A percentile compares a stretch with the other conserved stretches of the same genome.
These are phyloP conservation scores for Dendrocincla fuliginosa DNA, from an alignment of 2,797 vertebrate species.

Conservation along the genomic window DNA sequence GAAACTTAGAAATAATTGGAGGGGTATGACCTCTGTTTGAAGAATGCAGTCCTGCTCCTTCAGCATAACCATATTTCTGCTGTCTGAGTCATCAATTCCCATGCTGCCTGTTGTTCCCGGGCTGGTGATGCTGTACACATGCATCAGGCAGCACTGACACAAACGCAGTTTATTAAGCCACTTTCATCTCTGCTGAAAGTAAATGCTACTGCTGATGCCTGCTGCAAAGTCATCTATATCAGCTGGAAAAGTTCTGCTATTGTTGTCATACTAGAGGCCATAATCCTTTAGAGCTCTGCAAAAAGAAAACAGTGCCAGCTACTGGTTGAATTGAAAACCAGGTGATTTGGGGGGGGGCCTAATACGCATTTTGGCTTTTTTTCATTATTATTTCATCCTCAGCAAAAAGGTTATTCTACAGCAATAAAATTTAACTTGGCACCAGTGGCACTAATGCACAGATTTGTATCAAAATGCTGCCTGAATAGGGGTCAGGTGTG, in stretches of 20 bases:
- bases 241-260: not conserved
- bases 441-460: not conserved
- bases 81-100: not conserved
- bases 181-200: not conserved
- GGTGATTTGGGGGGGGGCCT: not conserved
- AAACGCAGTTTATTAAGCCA: conserved; percentile 26
- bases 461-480: not conserved
- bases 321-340: not conserved
- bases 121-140: not conserved
- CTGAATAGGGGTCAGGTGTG: not conserved
- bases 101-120: not conserved
- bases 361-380: not conserved
- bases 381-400: not conserved
- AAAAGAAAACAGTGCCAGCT: conserved; percentile 13
- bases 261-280: not conserved
- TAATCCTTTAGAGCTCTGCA: not conserved
- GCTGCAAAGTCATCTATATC: conserved; percentile 15
- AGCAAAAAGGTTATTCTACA: not conserved
- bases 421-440: not conserved
- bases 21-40: not conserved
- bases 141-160: conserved; percentile 7
- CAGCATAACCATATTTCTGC: not conserved
- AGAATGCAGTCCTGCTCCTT: not conserved
- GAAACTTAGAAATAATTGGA: not conserved
- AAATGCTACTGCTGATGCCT: conserved; percentile 21